Evolutionary conservation across 2,113 vertebrate genomes (phyloP).

Genomic region (Siniperca knerii): DNA sequence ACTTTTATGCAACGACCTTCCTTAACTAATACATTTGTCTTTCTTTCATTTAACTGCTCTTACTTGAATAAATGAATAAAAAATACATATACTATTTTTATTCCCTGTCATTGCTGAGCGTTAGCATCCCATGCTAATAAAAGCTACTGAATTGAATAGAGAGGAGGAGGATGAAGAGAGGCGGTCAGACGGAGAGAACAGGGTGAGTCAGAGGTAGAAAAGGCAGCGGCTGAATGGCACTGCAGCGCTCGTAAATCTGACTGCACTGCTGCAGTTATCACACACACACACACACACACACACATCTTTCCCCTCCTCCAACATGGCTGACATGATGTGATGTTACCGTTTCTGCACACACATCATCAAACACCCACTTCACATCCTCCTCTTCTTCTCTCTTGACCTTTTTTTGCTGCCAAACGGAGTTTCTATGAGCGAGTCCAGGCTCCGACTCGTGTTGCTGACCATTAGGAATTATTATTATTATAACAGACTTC

Average conservation of each 20-base stretch:
- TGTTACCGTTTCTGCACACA: constrained; percentile 6
- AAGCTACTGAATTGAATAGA: background rate
- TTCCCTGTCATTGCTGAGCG: background rate
- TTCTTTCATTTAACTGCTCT: too few species aligned
- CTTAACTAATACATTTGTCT: too few species aligned
- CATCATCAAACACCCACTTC: background rate
- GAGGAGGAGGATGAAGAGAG: constrained; percentile 1
- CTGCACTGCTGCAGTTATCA: constrained; percentile 62
- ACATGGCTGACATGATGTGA: constrained; percentile 45
- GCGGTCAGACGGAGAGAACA: constrained; percentile 28
- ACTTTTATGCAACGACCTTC: too few species aligned
- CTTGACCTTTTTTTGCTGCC: background rate
- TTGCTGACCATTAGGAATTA: too few species aligned
- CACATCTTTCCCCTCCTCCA: constrained; percentile 7
- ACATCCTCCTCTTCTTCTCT: background rate
- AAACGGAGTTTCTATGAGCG: too few species aligned
- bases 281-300: constrained; percentile 7
- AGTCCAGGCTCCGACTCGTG: too few species aligned
- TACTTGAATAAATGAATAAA: background rate
- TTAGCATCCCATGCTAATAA: background rate
- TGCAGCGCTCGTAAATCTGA: constrained; percentile 79
- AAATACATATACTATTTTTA: background rate
- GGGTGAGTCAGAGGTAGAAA: constrained; percentile 55
- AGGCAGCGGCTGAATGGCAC: constrained; percentile 48
- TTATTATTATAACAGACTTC: too few species aligned